Evolutionary conservation across 53 echinoderm and acorn worm genomes (phyloP).

Genomic region (Hippasteria phrygiana): DNA sequence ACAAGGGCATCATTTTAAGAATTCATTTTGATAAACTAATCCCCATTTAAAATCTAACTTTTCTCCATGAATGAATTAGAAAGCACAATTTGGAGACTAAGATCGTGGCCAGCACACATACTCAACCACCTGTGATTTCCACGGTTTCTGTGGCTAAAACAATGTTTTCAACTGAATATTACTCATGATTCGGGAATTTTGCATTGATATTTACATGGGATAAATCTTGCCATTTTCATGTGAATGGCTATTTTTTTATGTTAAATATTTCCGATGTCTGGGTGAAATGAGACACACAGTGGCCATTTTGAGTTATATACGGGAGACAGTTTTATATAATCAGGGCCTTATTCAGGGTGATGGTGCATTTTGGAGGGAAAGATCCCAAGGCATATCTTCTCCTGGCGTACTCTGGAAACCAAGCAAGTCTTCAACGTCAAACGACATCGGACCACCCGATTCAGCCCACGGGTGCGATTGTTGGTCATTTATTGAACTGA

Average conservation of each 20-base stretch:
- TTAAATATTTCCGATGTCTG: neutral
- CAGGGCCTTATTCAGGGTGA: slow-evolving; percentile 18
- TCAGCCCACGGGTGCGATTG: slow-evolving; percentile 96
- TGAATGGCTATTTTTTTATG: neutral
- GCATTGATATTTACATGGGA: neutral
- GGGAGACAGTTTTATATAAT: neutral
- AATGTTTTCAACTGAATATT: neutral
- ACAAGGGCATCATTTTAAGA: too few relatives aligned
- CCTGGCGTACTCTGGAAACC: slow-evolving; percentile 67
- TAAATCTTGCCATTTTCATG: neutral
- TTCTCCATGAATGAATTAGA: too few relatives aligned
- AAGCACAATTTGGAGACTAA: too few relatives aligned
- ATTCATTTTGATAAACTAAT: too few relatives aligned
- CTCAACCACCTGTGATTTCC: neutral
- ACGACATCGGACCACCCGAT: slow-evolving; percentile 59
- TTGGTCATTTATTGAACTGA: slow-evolving; percentile 74
- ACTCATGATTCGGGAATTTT: neutral
- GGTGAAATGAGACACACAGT: neutral
- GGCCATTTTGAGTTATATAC: neutral
- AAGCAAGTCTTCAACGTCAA: slow-evolving; percentile 80
- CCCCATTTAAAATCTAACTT: too few relatives aligned
- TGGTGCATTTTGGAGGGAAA: slow-evolving; percentile 25
- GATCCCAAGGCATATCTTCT: slow-evolving; percentile 62
- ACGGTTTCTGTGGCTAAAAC: neutral
- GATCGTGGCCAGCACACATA: too few relatives aligned